Evolutionary conservation across 92 coral and sea anemone species (phyloP), one percentile per base, ranked within the genome.

Genomic region (Parazoanthus darwini): DNA sequence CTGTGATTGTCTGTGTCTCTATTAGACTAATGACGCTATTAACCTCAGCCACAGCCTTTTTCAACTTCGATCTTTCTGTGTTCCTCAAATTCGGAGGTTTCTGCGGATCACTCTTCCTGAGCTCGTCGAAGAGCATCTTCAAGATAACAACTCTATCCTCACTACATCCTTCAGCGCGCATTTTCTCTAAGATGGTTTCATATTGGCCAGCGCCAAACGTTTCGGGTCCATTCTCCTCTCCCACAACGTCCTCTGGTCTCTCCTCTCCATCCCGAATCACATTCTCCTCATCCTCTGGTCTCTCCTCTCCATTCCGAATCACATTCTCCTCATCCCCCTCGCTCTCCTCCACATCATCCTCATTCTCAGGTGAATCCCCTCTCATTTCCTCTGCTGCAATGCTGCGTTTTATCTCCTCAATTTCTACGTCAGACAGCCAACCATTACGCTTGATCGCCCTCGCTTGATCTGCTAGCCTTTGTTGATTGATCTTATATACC

Each of bases 11-110:
- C 77, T 58, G 65, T 63, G 90, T 88, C 63, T 88, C 86, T 65
- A 88, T 80, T 74, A 80, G 82, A 35, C 90, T 58, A 81, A 80
- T 65, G 14, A 88, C 90, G 74, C 65, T 76, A 80, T 88, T 88
- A 56, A 80, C 80, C 66, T 88, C 90, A 44, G 78, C 85, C 67
- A 73, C 79, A 46, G 76, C 87, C 75, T 72, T 88, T 82, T 71
- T 88, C 87, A 80, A 68, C 72, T 85, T 88, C 65, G 80, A 42
- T 77, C 91, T 82, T 73, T 89, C 88, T 46, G 80, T 78, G 86
- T 78, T 50, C 80, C 74, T 67, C 74, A 67, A 67, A 67, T 67
- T 67, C 35, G 74, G 74, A 67, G 74, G 74, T 67, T 67, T 67
- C 74, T 67, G 74, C 33, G 74, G 74, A 67, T 26, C 33, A 29